Evolutionary conservation across 2,113 vertebrate genomes (phyloP), one percentile per base, ranked within the genome.

Genomic region (Spea bombifrons): DNA sequence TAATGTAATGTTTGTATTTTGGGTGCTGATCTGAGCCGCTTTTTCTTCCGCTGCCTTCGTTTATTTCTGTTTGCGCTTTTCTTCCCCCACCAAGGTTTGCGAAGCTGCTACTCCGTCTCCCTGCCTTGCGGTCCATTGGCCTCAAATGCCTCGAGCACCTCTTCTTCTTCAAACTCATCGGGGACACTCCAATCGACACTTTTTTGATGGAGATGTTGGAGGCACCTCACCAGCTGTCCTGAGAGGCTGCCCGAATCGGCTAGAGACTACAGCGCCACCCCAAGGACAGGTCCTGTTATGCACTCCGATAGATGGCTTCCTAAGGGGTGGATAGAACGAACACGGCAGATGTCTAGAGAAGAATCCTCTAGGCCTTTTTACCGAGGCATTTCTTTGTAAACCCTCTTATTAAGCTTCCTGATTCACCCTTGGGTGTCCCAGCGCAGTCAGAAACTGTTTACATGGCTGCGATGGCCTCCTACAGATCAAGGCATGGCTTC

Each of bases 141-240:
- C 89, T 96, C 4, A 96, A 97, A 85, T 97, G 95, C 84, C 88
- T 97, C 86, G 95, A 96, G 88, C 95, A 97, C 85, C 92, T 97
- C 83, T 97, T 96, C 90, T 96, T 96, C 90, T 97, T 97, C 85
- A 97, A 96, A 88, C 94, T 97, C 82, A 97, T 96, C 8, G 95
- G 95, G 0, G 95, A 97, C 88, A 97, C 95, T 16, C 95, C 95
- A 82, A 97, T 97, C 0, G 95, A 97, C 89, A 97, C 95, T 82
- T 97, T 97, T 86, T 92, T 97, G 81, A 97, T 97, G 95, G 95
- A 97, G 88, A 97, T 97, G 95, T 91, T 96, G 0, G 95, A 97
- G 88, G 95, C 95, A 0, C 95, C 95, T 10, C 95, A 96, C 87
- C 95, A 96, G 88, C 91, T 96, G 72, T 93, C 94, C 83, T 97